phyloP scores from a whole-genome alignment of 30 jellyfish, hydroid and myxozoan species.

The Clytia hemisphaerica region DNA sequence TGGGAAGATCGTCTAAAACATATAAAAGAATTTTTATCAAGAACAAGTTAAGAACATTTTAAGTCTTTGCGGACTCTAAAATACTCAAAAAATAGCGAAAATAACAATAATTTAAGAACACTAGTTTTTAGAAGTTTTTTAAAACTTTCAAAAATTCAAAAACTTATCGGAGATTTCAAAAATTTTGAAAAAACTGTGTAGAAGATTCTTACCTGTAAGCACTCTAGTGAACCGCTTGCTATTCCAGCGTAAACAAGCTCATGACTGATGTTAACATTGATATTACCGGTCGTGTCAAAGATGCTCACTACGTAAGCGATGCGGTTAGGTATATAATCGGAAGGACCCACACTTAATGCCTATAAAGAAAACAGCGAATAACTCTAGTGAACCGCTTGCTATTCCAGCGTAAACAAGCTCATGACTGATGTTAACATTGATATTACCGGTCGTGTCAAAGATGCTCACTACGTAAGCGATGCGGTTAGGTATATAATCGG shows the following conservation, averaged over 20 bases:
- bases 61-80: not conserved
- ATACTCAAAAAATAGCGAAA: too few species aligned
- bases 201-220: conserved; percentile 49
- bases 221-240: conserved; percentile 63
- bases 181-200: not conserved
- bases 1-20: conserved; percentile 24
- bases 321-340: conserved; percentile 41
- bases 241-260: conserved; percentile 64
- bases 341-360: conserved; percentile 39
- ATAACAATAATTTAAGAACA: too few species aligned
- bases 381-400: not conserved
- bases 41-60: not conserved
- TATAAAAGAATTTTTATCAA: not conserved
- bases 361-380: not conserved
- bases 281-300: conserved; percentile 57
- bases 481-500: too few species aligned
- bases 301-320: conserved; percentile 41
- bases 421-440: conserved; percentile 52
- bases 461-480: conserved; percentile 55
- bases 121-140: too few species aligned
- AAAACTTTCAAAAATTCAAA: not conserved
- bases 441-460: conserved; percentile 57
- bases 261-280: conserved; percentile 52
- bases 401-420: conserved; percentile 56
- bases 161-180: not conserved